Conservation (phyloP, 1,140 invertebrate genomes). For the Aphelinus certus region DNA sequence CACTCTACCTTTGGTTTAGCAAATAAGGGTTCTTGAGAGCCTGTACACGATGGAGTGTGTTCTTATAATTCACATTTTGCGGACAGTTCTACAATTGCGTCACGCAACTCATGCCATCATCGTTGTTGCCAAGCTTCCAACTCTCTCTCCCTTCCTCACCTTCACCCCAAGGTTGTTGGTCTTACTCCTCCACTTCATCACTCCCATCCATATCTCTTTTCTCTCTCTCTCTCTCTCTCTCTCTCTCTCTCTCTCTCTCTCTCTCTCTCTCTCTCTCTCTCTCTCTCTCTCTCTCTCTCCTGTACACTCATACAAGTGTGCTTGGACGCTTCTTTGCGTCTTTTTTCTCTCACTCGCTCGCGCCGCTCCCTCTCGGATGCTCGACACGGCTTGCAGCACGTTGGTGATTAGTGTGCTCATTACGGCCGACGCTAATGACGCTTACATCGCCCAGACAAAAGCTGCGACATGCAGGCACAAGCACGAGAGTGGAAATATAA, state of each 20-base stretch:
- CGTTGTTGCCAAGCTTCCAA: too few species aligned
- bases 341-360: background rate
- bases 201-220: background rate
- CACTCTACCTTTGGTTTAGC: too few species aligned
- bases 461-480: conserved; percentile 46
- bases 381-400: conserved; percentile 45
- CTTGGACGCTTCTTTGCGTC: background rate
- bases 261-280: conserved; percentile 42
- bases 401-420: conserved; percentile 64
- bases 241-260: conserved; percentile 41
- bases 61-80: too few species aligned
- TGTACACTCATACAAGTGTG: conserved; percentile 39
- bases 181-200: conserved; percentile 43
- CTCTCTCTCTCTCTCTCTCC: conserved; percentile 43
- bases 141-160: too few species aligned
- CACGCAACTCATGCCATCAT: too few species aligned
- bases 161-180: too few species aligned
- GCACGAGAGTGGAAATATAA: too few species aligned
- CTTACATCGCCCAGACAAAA: conserved; percentile 57
- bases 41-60: too few species aligned
- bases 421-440: conserved; percentile 61
- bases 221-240: conserved; percentile 40
- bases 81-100: too few species aligned
- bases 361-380: conserved; percentile 19
- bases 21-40: too few species aligned